Conservation (phyloP, 2,888 invertebrate species). For the Drosophila anomelani region DNA sequence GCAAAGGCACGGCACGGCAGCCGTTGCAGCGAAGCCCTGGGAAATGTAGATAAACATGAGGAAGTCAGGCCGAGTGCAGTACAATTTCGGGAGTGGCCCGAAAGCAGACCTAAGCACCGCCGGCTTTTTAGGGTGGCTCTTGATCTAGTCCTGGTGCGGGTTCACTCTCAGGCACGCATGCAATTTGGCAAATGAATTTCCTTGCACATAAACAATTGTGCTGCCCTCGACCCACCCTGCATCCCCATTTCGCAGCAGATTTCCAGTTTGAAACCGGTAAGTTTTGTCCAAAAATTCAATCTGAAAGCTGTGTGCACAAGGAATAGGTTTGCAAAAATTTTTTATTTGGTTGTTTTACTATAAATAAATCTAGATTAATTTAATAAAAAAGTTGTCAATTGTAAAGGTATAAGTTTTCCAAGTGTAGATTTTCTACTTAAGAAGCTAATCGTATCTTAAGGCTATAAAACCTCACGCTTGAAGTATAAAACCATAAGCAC, state of each 20-base stretch:
- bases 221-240: slow-evolving; percentile 5
- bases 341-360: not conserved
- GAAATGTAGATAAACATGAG: slow-evolving; percentile 46
- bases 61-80: slow-evolving; percentile 19
- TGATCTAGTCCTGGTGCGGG: slow-evolving; percentile 5
- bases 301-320: not conserved
- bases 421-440: not conserved
- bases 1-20: slow-evolving; percentile 15
- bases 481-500: slow-evolving; percentile 34
- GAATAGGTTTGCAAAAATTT: not conserved
- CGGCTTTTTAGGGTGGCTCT: slow-evolving; percentile 1
- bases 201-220: slow-evolving; percentile 36
- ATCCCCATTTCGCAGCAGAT: not conserved
- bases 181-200: slow-evolving; percentile 66
- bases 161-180: slow-evolving; percentile 24
- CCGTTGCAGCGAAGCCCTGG: slow-evolving; percentile 22
- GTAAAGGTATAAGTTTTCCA: not conserved
- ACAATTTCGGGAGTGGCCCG: slow-evolving; percentile 37
- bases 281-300: slow-evolving; percentile 3
- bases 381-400: not conserved
- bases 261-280: slow-evolving; percentile 8
- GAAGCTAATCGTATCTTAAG: not conserved
- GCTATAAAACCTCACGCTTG: slow-evolving; percentile 19
- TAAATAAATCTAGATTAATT: too few species aligned
- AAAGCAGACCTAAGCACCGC: slow-evolving; percentile 35